Base-by-base conservation (phyloP, 1,140 invertebrate species). In the Drosophila kanapiae region DNA sequence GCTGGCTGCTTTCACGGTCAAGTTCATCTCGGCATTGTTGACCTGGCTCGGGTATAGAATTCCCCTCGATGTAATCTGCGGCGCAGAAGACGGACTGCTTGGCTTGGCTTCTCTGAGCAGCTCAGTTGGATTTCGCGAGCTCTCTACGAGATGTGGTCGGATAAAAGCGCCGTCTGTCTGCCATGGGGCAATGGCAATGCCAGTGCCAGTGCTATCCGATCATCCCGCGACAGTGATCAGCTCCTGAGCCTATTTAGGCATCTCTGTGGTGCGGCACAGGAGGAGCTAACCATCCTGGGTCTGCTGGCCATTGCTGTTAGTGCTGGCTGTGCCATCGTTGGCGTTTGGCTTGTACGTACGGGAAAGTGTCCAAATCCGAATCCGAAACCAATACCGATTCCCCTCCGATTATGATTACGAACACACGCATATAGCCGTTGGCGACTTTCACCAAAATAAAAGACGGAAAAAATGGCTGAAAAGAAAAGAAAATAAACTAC, bases 1-100 rank as follows among this genome's bases (percentile, higher is more conserved):
- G 74, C 69, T 70, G 71, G 65, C 76, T 65, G 76, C 81, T 91
- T 91, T 91, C 88, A 91, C 88, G 88, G 88, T 91, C 88, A 91
- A 91, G 88, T 91, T 91, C 88, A 91, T 91, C 69, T 78, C 37
- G 59, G 35, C 53, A 42, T 59, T 72, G 60, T 82, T 38, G 58
- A 49, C 43, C 57, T 59, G 81, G 31, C 68, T 43, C 45, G 58
- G 58, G 63, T 64, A 67, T 80, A 80, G 84, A 80, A 87, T 80
- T 87, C 75, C 75, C 47, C 49, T 43, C 78, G 67, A 43, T 83
- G 43, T 40, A 54, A 67, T 70, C 64, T 54, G 29, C 47, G 56
- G 18, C 69, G 31, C 16, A 70, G 72, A 59, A 74, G 71, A 77
- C 67, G 59, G 33, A 27, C 23, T 23, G 14, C 48, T 38, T 38